A percentile compares a stretch with the other conserved stretches of the same genome.
These are phyloP conservation scores for Ophioninae sp. DNA, from an alignment of 2,888 invertebrate genomes.

Conservation along the genomic window DNA sequence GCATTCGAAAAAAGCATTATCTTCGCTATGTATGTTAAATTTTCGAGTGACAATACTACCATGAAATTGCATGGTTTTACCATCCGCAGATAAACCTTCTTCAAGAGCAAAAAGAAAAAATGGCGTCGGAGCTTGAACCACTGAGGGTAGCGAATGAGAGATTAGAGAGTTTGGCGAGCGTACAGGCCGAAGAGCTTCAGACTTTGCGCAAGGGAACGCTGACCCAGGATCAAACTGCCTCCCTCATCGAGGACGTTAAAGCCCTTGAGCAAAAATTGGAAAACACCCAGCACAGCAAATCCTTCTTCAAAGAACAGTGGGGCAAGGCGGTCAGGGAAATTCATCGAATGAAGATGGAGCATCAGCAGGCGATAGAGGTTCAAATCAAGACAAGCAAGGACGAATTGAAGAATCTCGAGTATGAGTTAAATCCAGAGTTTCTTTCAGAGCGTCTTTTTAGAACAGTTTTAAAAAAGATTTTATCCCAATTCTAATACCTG, in stretches of 20 bases:
- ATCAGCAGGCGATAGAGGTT: conserved; percentile 82
- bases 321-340: conserved; percentile 86
- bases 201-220: conserved; percentile 83
- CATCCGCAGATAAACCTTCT: conserved; percentile 55
- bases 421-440: conserved; percentile 18
- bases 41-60: background rate
- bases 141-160: conserved; percentile 73
- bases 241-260: conserved; percentile 86
- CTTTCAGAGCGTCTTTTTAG: background rate
- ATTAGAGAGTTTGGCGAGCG: conserved; percentile 68
- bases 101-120: conserved; percentile 72
- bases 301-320: conserved; percentile 90
- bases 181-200: conserved; percentile 72
- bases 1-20: background rate
- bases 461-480: conserved; percentile 5
- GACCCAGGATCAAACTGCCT: conserved; percentile 86
- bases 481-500: conserved; percentile 15
- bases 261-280: conserved; percentile 85
- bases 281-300: conserved; percentile 85
- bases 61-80: background rate
- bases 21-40: background rate
- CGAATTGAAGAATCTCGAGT: conserved; percentile 76
- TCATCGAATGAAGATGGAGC: conserved; percentile 84
- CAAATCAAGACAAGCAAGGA: conserved; percentile 82
- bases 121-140: conserved; percentile 72